Percentiles rank a stretch among this genome's conserved stretches.
Conservation (phyloP, 2,888 invertebrate species). For the Rhagonycha lutea region DNA sequence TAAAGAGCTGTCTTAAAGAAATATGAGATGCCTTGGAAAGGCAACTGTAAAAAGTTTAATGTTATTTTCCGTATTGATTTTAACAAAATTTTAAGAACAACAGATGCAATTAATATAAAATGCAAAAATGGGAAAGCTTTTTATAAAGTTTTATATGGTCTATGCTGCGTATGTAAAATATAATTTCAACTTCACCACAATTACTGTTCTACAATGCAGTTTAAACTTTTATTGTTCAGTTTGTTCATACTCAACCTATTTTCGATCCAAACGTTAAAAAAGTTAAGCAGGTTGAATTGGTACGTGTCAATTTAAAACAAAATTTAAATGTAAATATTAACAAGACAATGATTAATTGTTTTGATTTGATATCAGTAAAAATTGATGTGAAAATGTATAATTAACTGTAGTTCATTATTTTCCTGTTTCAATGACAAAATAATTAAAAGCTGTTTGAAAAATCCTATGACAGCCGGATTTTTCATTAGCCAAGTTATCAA, state of each 20-base stretch:
- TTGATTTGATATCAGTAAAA: not conserved
- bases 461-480: not conserved
- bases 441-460: not conserved
- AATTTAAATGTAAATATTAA: not conserved
- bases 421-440: not conserved
- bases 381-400: not conserved
- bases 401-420: not conserved
- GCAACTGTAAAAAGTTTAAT: too few relatives aligned
- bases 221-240: not conserved
- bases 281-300: not conserved
- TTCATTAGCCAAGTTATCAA: not conserved
- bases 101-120: too few relatives aligned
- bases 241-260: not conserved
- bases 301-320: not conserved
- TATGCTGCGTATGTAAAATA: too few relatives aligned
- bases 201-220: not conserved
- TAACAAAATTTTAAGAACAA: too few relatives aligned
- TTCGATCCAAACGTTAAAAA: not conserved
- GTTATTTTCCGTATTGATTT: too few relatives aligned
- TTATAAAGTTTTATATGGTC: too few relatives aligned
- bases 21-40: too few relatives aligned
- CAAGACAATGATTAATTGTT: not conserved
- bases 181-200: too few relatives aligned
- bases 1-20: too few relatives aligned
- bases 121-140: too few relatives aligned